Conservation (phyloP, 2,797 vertebrate genomes). For the Myotis daubentonii region DNA sequence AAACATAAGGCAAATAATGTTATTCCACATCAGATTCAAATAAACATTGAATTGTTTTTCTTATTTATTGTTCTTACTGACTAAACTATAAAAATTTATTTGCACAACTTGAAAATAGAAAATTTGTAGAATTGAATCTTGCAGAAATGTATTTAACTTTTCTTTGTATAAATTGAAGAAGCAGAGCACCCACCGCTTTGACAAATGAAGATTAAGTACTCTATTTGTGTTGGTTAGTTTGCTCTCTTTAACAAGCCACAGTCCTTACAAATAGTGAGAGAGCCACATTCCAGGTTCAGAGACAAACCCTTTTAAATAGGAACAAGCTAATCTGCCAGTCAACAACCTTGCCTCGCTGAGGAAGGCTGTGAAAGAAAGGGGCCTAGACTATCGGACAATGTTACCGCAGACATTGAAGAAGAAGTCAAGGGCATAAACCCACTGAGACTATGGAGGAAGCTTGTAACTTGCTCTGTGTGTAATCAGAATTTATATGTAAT, state of each 20-base stretch:
- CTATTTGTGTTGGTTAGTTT: conserved; percentile 48
- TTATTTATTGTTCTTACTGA: conserved; percentile 65
- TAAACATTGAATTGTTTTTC: conserved; percentile 66
- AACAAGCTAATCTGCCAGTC: not conserved
- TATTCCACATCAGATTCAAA: conserved; percentile 42
- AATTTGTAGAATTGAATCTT: conserved; percentile 56
- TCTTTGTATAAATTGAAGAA: conserved; percentile 62
- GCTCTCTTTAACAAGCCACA: conserved; percentile 38
- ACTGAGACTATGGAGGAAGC: not conserved
- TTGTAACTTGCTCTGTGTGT: not conserved
- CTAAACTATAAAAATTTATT: conserved; percentile 59
- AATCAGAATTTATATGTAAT: not conserved
- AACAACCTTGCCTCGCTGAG: not conserved
- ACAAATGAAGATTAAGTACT: conserved; percentile 74
- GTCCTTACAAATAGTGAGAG: conserved; percentile 25
- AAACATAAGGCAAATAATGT: conserved; percentile 65
- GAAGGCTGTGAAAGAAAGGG: not conserved
- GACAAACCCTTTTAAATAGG: not conserved
- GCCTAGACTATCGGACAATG: not conserved
- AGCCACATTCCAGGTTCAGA: not conserved
- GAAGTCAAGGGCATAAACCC: not conserved
- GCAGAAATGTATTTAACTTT: conserved; percentile 63
- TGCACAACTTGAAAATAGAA: conserved; percentile 69
- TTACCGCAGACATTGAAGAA: not conserved
- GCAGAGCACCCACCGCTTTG: conserved; percentile 34